These are phyloP conservation scores for Atethmia centrago DNA, from an alignment of 2,888 invertebrate species.

Conservation along the genomic window DNA sequence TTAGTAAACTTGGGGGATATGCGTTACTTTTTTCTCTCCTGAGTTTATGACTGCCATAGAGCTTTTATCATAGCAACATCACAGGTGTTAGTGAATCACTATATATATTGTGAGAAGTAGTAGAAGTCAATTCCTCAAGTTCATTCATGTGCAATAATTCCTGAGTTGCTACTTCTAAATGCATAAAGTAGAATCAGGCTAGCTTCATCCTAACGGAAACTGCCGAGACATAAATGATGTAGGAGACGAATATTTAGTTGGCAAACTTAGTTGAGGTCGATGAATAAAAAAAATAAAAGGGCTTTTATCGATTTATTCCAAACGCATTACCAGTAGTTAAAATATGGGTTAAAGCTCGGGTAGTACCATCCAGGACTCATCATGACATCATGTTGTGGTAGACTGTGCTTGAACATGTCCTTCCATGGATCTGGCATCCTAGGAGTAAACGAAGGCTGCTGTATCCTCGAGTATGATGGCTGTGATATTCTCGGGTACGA, in stretches of 20 bases:
- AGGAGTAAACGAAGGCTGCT: slow-evolving; percentile 69
- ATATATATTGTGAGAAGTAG: background rate
- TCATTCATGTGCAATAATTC: too few species aligned
- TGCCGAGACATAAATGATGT: background rate
- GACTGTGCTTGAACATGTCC: slow-evolving; percentile 68
- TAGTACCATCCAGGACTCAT: slow-evolving; percentile 72
- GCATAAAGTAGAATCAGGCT: background rate
- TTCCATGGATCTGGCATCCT: slow-evolving; percentile 63
- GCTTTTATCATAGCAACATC: background rate
- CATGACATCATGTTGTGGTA: slow-evolving; percentile 60
- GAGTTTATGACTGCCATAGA: background rate
- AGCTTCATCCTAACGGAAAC: background rate
- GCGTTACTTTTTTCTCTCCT: too few species aligned
- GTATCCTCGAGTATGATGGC: slow-evolving; percentile 39
- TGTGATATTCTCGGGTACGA: background rate
- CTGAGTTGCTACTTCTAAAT: too few species aligned
- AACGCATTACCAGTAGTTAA: slow-evolving; percentile 69
- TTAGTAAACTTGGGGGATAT: background rate
- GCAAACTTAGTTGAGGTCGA: background rate
- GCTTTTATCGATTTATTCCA: slow-evolving; percentile 56
- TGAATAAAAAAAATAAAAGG: slow-evolving; percentile 8
- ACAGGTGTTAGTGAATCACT: too few species aligned
- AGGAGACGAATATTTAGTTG: background rate
- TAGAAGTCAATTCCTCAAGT: background rate
- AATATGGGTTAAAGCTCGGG: slow-evolving; percentile 75